These are phyloP conservation scores for Oryzias melastigma DNA, from an alignment of 2,113 vertebrate species.

Conservation along the genomic window DNA sequence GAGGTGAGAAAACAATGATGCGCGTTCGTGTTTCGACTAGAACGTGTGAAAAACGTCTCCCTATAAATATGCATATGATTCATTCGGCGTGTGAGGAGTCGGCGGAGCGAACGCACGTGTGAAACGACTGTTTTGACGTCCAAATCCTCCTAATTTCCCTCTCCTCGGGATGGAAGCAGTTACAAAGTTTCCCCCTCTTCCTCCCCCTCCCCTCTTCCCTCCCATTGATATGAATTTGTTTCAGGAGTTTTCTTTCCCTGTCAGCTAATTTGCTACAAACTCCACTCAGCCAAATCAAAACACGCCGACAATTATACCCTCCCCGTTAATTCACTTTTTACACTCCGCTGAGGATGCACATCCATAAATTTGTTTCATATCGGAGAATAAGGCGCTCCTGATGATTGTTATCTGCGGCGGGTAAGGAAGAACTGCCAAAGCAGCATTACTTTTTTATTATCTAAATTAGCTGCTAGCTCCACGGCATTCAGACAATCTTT, in stretches of 20 bases:
- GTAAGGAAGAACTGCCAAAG: slow-evolving; percentile 3
- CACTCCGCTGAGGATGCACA: slow-evolving; percentile 5
- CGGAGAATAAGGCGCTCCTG: slow-evolving; percentile 2
- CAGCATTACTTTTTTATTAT: too few species aligned
- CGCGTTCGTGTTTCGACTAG: slow-evolving; percentile 13
- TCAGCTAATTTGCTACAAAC: slow-evolving; percentile 4
- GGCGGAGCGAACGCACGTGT: slow-evolving; percentile 12
- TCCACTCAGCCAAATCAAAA: slow-evolving; percentile 12
- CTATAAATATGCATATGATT: slow-evolving; percentile 3
- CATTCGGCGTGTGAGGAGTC: slow-evolving; percentile 12
- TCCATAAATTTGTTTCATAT: slow-evolving; percentile 17
- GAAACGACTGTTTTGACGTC: slow-evolving; percentile 20
- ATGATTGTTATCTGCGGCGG: neutral
- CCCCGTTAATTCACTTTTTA: neutral
- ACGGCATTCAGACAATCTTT: too few species aligned
- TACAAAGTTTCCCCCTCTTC: too few species aligned
- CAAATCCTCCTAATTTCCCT: neutral
- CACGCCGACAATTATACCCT: slow-evolving; percentile 14
- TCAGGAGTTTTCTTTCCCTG: neutral
- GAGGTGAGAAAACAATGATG: slow-evolving; percentile 26
- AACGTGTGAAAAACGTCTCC: neutral
- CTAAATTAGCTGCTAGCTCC: too few species aligned
- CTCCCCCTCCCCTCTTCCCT: neutral
- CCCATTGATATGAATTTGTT: neutral
- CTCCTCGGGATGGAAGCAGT: neutral